Evolutionary conservation across 2,888 invertebrate species (phyloP).

Genomic region (Erebia ligea): DNA sequence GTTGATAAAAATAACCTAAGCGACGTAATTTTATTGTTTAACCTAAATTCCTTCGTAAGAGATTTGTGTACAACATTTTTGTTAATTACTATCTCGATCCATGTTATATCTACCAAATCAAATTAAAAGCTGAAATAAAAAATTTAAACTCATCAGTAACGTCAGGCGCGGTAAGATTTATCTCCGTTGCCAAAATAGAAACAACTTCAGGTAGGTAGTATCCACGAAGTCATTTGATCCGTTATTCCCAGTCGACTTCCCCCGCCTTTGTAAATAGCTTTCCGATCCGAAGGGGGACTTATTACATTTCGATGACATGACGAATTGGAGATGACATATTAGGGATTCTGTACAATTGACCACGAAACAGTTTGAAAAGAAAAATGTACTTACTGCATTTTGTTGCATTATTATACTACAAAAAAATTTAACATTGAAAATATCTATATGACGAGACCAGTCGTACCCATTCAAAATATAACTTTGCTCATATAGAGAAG

Average conservation of each 20-base stretch:
- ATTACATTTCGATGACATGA: conserved; percentile 81
- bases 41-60: too few species aligned
- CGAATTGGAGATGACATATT: conserved; percentile 70
- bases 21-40: too few species aligned
- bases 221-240: conserved; percentile 54
- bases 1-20: too few species aligned
- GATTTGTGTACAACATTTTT: too few species aligned
- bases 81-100: too few species aligned
- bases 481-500: neutral
- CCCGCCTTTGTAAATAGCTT: conserved; percentile 74
- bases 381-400: conserved; percentile 22
- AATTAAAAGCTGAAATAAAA: neutral
- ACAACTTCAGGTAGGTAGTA: conserved; percentile 47
- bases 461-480: neutral
- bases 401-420: neutral
- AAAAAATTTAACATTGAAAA: neutral
- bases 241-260: conserved; percentile 56
- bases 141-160: conserved; percentile 1
- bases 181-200: conserved; percentile 40
- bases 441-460: neutral
- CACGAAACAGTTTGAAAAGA: conserved; percentile 38
- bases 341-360: conserved; percentile 59
- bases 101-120: neutral
- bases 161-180: conserved; percentile 19
- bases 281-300: conserved; percentile 69